Percentiles rank a stretch among this genome's conserved stretches.
phyloP scores from a whole-genome alignment of 2,888 invertebrate species.

The Neria commutata region DNA sequence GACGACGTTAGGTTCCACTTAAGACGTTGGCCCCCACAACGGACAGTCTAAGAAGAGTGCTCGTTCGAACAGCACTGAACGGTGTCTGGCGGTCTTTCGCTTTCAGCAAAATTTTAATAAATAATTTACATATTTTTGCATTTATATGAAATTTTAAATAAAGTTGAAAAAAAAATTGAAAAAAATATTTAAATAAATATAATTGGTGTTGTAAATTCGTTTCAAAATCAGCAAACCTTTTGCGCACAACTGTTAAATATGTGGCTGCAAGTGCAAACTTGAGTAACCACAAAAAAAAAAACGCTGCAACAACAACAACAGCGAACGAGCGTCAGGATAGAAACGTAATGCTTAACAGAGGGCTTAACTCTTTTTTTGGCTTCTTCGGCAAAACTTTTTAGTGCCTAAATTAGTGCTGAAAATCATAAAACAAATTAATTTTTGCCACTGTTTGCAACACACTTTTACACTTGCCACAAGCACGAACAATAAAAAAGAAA shows the following conservation, averaged over 20 bases:
- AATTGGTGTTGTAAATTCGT: background rate
- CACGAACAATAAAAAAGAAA: slow-evolving; percentile 12
- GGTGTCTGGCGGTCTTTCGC: slow-evolving; percentile 22
- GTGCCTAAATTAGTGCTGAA: too few relatives aligned
- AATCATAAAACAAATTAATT: too few relatives aligned
- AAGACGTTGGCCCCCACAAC: slow-evolving; percentile 39
- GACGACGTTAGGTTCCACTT: slow-evolving; percentile 40
- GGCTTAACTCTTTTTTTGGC: background rate
- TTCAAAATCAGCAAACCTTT: background rate
- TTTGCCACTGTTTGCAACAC: too few relatives aligned
- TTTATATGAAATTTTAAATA: too few relatives aligned
- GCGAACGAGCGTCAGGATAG: background rate
- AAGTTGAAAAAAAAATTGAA: too few relatives aligned
- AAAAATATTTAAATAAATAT: background rate
- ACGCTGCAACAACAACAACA: background rate
- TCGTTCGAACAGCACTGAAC: slow-evolving; percentile 52
- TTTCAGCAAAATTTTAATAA: too few relatives aligned
- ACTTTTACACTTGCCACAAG: too few relatives aligned
- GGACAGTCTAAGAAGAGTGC: slow-evolving; percentile 55
- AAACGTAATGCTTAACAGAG: background rate
- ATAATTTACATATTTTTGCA: too few relatives aligned
- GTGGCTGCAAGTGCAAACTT: slow-evolving; percentile 8
- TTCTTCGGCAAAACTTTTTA: too few relatives aligned
- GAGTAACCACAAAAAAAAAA: background rate
- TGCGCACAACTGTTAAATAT: background rate